phyloP scores from a whole-genome alignment of 2,888 invertebrate genomes.

The Tachina grossa region DNA sequence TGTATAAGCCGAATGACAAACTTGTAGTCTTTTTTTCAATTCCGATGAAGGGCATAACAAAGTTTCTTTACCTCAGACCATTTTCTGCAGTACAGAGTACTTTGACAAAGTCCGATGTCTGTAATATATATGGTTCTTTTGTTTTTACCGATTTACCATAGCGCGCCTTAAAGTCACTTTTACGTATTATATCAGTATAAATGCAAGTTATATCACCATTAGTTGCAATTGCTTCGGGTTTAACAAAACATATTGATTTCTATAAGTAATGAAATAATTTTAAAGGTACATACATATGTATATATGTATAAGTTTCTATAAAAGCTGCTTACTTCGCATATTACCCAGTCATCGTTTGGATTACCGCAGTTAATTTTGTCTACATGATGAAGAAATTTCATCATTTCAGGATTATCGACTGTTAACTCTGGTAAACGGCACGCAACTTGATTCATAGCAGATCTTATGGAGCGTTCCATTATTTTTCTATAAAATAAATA shows the following conservation, averaged over 20 bases:
- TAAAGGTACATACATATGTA: not conserved
- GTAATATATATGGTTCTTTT: constrained; percentile 85
- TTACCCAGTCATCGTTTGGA: constrained; percentile 89
- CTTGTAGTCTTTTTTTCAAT: not conserved
- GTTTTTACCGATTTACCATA: constrained; percentile 84
- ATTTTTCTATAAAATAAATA: constrained; percentile 79
- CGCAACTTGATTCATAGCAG: constrained; percentile 83
- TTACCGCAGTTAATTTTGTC: constrained; percentile 86
- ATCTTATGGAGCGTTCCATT: constrained; percentile 83
- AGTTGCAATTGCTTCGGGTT: constrained; percentile 78
- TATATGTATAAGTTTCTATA: not conserved
- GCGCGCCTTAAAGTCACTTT: constrained; percentile 85
- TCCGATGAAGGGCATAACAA: not conserved
- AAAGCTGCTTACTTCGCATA: constrained; percentile 85
- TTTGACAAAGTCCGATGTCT: constrained; percentile 88
- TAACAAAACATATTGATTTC: constrained; percentile 82
- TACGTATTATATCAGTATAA: constrained; percentile 88
- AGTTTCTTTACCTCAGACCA: constrained; percentile 75
- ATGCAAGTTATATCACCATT: constrained; percentile 83
- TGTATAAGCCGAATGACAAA: too few relatives aligned
- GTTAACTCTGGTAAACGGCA: constrained; percentile 88
- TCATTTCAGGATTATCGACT: constrained; percentile 88
- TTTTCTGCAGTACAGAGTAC: constrained; percentile 85
- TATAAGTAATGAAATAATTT: constrained; percentile 62
- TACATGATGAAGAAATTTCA: constrained; percentile 87